Conservation (phyloP, 37 sponge, comb jelly and placozoan genomes). For the Halisarca cf. caerulea region DNA sequence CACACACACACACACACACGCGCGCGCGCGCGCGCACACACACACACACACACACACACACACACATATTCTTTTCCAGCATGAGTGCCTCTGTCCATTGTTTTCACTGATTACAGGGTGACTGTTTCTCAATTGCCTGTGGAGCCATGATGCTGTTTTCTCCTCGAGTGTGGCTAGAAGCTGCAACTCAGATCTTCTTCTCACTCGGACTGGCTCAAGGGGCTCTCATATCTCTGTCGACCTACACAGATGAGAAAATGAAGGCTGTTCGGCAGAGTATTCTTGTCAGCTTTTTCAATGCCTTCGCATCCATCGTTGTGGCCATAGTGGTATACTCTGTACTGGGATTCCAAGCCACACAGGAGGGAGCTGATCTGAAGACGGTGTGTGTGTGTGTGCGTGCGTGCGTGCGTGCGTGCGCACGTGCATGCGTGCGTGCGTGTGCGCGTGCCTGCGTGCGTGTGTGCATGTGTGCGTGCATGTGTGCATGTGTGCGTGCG, state of each 20-base stretch:
- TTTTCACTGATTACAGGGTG: too few relatives aligned
- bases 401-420: neutral
- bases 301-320: constrained; percentile 86
- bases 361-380: constrained; percentile 23
- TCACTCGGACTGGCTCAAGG: constrained; percentile 90
- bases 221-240: constrained; percentile 86
- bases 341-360: constrained; percentile 76
- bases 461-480: constrained; percentile 25
- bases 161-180: constrained; percentile 92
- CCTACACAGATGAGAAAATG: constrained; percentile 76
- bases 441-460: constrained; percentile 28
- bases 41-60: too few relatives aligned
- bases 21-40: too few relatives aligned
- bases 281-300: constrained; percentile 82
- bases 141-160: constrained; percentile 32
- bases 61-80: too few relatives aligned
- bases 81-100: too few relatives aligned
- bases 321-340: constrained; percentile 88
- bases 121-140: neutral
- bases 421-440: constrained; percentile 29
- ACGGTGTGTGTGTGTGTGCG: constrained; percentile 26
- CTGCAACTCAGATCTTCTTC: constrained; percentile 97
- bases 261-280: constrained; percentile 73
- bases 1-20: too few relatives aligned
- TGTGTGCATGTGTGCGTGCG: too few relatives aligned